Conservation (phyloP, 2,888 invertebrate genomes). For the Malthinus seriepunctatus region DNA sequence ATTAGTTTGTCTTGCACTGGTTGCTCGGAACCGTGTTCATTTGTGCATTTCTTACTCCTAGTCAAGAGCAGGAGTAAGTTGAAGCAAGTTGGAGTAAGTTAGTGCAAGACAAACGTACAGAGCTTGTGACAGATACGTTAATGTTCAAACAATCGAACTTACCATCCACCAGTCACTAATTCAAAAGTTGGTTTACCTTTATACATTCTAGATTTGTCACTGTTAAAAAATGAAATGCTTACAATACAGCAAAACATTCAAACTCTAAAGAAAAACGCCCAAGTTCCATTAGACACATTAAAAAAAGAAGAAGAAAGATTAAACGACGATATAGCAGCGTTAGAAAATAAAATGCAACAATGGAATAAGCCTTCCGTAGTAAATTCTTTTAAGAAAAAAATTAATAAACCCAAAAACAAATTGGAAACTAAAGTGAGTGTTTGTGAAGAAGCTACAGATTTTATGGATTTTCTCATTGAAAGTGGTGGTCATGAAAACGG, state of each 20-base stretch:
- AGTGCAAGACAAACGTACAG: too few relatives aligned
- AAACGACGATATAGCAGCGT: conserved; percentile 40
- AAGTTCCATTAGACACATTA: conserved; percentile 36
- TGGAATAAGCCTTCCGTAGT: conserved; percentile 41
- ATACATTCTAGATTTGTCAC: conserved; percentile 40
- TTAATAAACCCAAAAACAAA: neutral
- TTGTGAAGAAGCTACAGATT: conserved; percentile 59
- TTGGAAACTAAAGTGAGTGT: conserved; percentile 4
- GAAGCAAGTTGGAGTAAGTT: too few relatives aligned
- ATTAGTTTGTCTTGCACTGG: too few relatives aligned
- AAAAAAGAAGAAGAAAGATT: conserved; percentile 38
- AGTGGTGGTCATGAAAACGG: conserved; percentile 60
- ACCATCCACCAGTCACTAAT: neutral
- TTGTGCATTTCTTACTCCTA: too few relatives aligned
- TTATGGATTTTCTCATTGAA: conserved; percentile 58
- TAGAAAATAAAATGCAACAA: conserved; percentile 41
- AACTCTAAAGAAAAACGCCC: conserved; percentile 36
- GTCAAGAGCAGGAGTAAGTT: too few relatives aligned
- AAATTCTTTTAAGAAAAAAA: neutral
- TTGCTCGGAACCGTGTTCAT: too few relatives aligned
- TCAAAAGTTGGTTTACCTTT: neutral
- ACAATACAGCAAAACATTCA: conserved; percentile 43
- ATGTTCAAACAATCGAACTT: too few relatives aligned
- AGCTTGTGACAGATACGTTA: too few relatives aligned
- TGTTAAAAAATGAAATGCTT: conserved; percentile 45